Percentiles rank a stretch among this genome's conserved stretches.
phyloP scores from a whole-genome alignment of 2,888 invertebrate genomes.

The Stegana nigrithorax region DNA sequence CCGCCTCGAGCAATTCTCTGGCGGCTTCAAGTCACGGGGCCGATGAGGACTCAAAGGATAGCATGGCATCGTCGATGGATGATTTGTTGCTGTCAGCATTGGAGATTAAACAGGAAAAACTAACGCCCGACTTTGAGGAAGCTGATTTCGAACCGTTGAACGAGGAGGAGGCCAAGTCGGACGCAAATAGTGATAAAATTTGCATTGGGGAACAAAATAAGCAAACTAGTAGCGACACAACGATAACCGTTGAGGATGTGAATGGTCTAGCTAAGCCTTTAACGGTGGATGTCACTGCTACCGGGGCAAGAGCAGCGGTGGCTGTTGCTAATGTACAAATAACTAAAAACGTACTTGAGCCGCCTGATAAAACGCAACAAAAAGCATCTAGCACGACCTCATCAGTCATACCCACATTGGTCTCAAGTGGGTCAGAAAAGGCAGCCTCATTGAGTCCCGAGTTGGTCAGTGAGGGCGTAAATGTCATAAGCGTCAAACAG shows the following conservation, averaged over 20 bases:
- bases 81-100: constrained; percentile 51
- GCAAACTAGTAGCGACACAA: neutral
- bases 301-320: neutral
- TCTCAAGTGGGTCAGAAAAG: constrained; percentile 44
- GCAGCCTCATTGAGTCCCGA: constrained; percentile 66
- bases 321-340: neutral
- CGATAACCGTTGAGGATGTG: neutral
- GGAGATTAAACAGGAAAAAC: constrained; percentile 57
- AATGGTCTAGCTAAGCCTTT: constrained; percentile 42
- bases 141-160: neutral
- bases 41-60: constrained; percentile 65
- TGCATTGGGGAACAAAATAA: no score
- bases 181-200: no score
- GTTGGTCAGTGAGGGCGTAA: constrained; percentile 65
- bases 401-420: constrained; percentile 21
- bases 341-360: constrained; percentile 18
- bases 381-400: neutral
- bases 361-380: constrained; percentile 19
- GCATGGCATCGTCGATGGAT: constrained; percentile 63
- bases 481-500: constrained; percentile 67
- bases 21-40: constrained; percentile 33
- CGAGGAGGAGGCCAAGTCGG: no score
- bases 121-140: constrained; percentile 29
- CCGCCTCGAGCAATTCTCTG: constrained; percentile 33
- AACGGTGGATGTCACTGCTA: constrained; percentile 37